Percentiles rank a stretch among this genome's conserved stretches.
Evolutionary conservation across 2,113 vertebrate species (phyloP).

Genomic region (Mormyrus lacerda): DNA sequence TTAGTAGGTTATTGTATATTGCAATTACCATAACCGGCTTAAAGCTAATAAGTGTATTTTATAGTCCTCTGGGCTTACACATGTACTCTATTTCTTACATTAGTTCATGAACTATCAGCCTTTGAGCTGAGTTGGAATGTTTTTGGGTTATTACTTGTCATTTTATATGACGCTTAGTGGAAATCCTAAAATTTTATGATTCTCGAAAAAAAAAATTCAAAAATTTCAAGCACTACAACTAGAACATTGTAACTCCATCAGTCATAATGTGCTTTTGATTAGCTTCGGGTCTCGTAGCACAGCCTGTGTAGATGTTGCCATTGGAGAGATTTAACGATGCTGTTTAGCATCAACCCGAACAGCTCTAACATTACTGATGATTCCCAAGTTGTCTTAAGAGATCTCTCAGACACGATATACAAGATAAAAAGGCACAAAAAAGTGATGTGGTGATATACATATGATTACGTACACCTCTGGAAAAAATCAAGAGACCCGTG

Average conservation of each 20-base stretch:
- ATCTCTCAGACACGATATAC: background rate
- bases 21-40: background rate
- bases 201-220: background rate
- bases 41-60: background rate
- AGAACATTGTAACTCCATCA: background rate
- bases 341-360: background rate
- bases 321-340: background rate
- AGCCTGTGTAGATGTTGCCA: background rate
- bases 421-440: background rate
- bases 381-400: background rate
- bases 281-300: background rate
- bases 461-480: background rate
- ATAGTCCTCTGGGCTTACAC: background rate
- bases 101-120: background rate
- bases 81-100: background rate
- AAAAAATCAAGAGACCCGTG: background rate
- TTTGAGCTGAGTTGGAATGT: background rate
- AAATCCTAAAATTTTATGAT: background rate
- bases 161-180: background rate
- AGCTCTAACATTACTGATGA: background rate
- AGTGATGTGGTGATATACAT: background rate
- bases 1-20: background rate
- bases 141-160: background rate
- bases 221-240: background rate
- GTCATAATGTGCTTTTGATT: background rate